Conservation (phyloP, 2,888 invertebrate species). For the Oeneis ivallda region DNA sequence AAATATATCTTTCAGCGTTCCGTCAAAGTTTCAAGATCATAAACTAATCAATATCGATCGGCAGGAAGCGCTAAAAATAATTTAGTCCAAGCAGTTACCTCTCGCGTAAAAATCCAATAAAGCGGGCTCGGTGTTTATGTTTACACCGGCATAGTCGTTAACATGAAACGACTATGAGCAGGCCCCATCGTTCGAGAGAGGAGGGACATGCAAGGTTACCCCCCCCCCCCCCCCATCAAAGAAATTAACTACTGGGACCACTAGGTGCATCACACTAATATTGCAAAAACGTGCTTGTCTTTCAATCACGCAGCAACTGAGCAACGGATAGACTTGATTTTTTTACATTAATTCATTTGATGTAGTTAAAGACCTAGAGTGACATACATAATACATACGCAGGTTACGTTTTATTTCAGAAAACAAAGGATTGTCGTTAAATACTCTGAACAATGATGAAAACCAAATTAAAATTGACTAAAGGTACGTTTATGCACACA, state of each 20-base stretch:
- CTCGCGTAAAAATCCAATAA: constrained; percentile 33
- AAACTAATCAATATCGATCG: constrained; percentile 16
- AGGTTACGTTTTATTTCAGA: too few species aligned
- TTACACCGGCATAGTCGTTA: constrained; percentile 31
- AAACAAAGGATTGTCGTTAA: too few species aligned
- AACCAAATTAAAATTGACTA: too few species aligned
- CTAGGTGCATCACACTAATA: background rate
- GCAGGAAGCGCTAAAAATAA: constrained; percentile 29
- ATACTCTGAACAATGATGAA: too few species aligned
- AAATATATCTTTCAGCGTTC: background rate
- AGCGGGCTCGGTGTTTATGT: constrained; percentile 31
- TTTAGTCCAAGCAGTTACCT: constrained; percentile 27
- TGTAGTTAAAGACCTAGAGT: too few species aligned
- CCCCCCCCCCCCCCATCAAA: too few species aligned
- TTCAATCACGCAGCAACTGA: too few species aligned
- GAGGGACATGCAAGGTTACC: background rate
- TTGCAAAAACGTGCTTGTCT: too few species aligned
- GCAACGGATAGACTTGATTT: too few species aligned
- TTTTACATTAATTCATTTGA: too few species aligned
- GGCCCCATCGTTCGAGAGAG: background rate
- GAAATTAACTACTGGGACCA: background rate
- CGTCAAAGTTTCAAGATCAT: constrained; percentile 6
- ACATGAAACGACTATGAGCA: constrained; percentile 6
- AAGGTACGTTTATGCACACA: too few species aligned
- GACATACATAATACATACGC: too few species aligned